Conservation (phyloP, 2,113 vertebrate genomes). For the Podiceps cristatus region DNA sequence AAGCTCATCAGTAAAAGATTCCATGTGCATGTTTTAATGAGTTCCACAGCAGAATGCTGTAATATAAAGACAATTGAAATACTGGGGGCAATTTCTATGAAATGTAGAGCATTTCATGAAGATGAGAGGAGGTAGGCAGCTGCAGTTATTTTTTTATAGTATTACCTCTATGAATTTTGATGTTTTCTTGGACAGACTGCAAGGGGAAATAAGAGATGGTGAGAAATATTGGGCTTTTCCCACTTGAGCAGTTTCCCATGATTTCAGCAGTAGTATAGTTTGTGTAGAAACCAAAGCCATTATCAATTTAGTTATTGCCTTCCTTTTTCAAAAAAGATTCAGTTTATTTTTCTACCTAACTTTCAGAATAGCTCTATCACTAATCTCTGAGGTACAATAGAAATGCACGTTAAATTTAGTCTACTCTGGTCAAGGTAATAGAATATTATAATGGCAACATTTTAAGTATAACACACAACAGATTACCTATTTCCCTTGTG, state of each 20-base stretch:
- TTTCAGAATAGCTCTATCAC: not conserved
- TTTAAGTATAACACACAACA: not conserved
- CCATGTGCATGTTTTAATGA: conserved; percentile 67
- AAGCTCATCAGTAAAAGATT: conserved; percentile 69
- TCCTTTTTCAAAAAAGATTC: not conserved
- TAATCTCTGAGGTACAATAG: conserved; percentile 8
- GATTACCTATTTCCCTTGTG: not conserved
- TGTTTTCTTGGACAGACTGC: conserved; percentile 8
- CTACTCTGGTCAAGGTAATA: not conserved
- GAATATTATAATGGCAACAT: not conserved
- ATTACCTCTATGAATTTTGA: not conserved
- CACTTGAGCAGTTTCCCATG: not conserved
- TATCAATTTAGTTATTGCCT: not conserved
- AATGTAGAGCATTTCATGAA: conserved; percentile 25
- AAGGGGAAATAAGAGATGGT: not conserved
- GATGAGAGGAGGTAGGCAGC: conserved; percentile 24
- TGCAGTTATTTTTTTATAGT: not conserved
- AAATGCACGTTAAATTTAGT: not conserved
- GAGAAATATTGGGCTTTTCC: not conserved
- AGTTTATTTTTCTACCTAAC: not conserved
- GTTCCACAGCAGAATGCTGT: conserved; percentile 55
- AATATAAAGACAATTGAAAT: conserved; percentile 49
- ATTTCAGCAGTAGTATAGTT: not conserved
- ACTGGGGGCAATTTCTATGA: conserved; percentile 63
- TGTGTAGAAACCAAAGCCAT: not conserved